Base-by-base conservation (phyloP, 2,797 vertebrate genomes). In the Propithecus deckenii region DNA sequence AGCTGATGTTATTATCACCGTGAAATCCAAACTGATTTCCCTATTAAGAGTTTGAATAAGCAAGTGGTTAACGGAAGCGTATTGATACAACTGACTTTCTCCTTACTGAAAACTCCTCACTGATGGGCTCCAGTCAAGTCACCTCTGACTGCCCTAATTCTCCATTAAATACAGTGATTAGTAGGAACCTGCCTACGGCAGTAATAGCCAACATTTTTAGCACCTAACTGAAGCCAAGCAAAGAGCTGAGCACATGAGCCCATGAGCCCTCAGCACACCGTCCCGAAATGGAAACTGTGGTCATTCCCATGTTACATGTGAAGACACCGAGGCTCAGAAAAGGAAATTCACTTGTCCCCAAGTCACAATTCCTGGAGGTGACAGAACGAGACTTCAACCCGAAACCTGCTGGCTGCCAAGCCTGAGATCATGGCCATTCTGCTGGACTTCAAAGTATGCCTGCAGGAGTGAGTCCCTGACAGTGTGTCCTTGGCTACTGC, bases 1-100 rank as follows among this genome's bases (percentile, higher is more conserved):
- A 4, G 38, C 0, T 12, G 30, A 10, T 1, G 5, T 6, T 4
- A 5, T 1, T 32, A 43, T 25, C 48, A 28, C 14, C 22, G 0
- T 2, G 12, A 74, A 59, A 63, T n/a, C 38, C 17, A 2, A 71
- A 43, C 67, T 2, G 30, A 61, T 71, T 23, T 71, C 65, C 57
- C 71, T 10, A 3, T 17, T 1, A 4, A 35, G 8, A 89, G 23
- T 23, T 17, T 67, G 41, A 74, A 35, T 23, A 17, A 17, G 43
- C 2, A 1, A 55, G 13, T 17, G 43, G 25, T 22, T n/a, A 38
- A 23, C 0, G 65, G 28, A 20, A 46, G 23, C 9, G 1, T 6
- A 4, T 0, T 1, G 28, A 30, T 0, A 61, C 83, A 65, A 35
- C 43, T 32, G 17, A 80, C 72, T 22, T 86, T 35, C 69, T 75